Base-by-base conservation (phyloP, 1,140 invertebrate species). In the Microplitis mediator region DNA sequence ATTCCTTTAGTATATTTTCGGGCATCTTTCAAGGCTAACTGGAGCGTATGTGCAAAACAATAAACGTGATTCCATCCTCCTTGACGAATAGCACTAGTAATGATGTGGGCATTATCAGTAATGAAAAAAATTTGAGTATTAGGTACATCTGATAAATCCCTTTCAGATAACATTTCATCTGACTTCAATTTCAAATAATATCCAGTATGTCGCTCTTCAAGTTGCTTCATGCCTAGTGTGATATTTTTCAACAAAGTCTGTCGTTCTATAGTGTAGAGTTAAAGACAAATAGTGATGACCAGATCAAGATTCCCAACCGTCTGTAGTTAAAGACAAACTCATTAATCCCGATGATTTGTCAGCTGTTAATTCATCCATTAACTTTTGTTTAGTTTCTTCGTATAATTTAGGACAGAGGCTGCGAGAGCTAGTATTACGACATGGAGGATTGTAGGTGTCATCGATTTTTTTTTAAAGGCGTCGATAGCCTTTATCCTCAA, bases 51-150 rank as follows among this genome's bases (percentile, higher is more conserved):
- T n/a, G n/a, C n/a, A n/a, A n/a, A 54, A 54, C 51, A 54, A 54
- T 60, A 69, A 14, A 69, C 36, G 14, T 69, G 45, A 9, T 8
- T 35, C 60, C 69, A 71, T 14, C 39, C 56, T 11, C 39, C 39
- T 39, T 14, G 45, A 11, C 14, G 23, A 3, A 56, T 31, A 39
- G 62, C 70, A 36, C 13, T 31, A 39, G 61, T 14, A 11, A 71
- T 65, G 34, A 56, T 71, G 4, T 8, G 31, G 3, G 61, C 62
- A 64, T 71, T 71, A 39, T 71, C 70, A 23, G 70, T 56, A n/a
- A 65, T 60, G 4, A 32, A 61, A 14, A 32, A 71, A 5, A 64
- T 54, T 14, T 60, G 60, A 3, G 32, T 4, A 6, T 4, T 32
- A 2, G n/a, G 2, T 23, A 13, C 3, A 45, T 32, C n/a, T 6